Evolutionary conservation across 2,797 vertebrate species (phyloP), one percentile per base, ranked within the genome.

Genomic region (Enteromius thamalakanensis): DNA sequence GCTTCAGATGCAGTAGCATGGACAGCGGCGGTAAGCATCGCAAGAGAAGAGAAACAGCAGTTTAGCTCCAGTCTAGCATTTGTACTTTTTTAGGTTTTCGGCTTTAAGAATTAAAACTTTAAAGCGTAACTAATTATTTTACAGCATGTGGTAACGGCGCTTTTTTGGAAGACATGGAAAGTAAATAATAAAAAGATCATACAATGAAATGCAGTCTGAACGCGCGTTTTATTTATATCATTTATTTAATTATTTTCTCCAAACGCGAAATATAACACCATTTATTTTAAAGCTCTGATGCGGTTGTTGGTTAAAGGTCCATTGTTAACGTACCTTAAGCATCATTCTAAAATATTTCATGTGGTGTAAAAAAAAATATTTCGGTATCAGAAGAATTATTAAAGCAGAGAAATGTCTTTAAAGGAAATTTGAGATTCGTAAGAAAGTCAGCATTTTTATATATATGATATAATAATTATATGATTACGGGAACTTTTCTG

Each of bases 1-100:
- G 23, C 34, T 70, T 80, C 12, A 64, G 58, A 62, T 78, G 76
- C 76, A 23, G 49, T 55, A 37, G 34, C 49, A 51, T 21, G n/a
- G 17, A 65, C 6, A 29, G 17, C 37, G n/a, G 19, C 45, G 34
- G 58, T 26, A 29, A 67, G 40, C 40, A 19, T 19, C 8, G 70
- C 23, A 6, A 64, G 32, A 51, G 69, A 7, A 32, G 70, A 19
- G 45, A 72, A 72, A 68, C 21, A 5, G 10, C 3, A 32, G 19
- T 15, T 14, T 29, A 71, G 9, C 34, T 29, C 3, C 3, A n/a
- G 9, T 60, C 15, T 5, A 23, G 23, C 19, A 45, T 21, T 4
- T 14, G 2, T 8, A 6, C 0, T 34, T 10, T 60, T 64, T 12
- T 17, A 37, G 12, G 17, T 42, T 51, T 6, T 26, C 8, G 23